Evolutionary conservation across 2,797 vertebrate genomes (phyloP), one percentile per base, ranked within the genome.

Genomic region (Cottoperca gobio): DNA sequence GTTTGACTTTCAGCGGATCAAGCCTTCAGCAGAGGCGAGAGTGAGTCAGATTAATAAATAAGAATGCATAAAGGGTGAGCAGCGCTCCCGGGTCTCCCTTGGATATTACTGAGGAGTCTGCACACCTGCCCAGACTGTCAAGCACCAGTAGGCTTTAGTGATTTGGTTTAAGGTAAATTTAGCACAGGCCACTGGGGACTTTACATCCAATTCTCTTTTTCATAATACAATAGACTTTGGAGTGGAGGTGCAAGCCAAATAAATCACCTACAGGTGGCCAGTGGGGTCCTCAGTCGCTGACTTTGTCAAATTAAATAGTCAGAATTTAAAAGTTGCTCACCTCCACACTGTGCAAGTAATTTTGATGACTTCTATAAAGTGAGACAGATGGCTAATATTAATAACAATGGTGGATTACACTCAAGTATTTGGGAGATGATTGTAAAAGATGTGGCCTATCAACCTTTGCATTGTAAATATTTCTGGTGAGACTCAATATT

Each of bases 141-240:
- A 93, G 93, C 93, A 92, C 92, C 90, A 91, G 87, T 89, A 92
- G 88, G 86, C 90, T 93, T 91, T 88, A 90, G 84, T 93, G 91
- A 93, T 95, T 93, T 92, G 91, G 91, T 94, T 93, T 88, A 91
- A 92, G 90, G 90, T 92, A 93, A 93, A 94, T 94, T 94, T 94
- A 92, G 90, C 90, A 87, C 90, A 89, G 75, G 76, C 84, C 87
- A 73, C 87, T 77, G 70, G 92, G 91, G 92, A 91, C 88, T 87
- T 86, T 87, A 88, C 92, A 92, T 94, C 90, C 88, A 92, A 93
- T 94, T 91, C 81, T 82, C 76, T n/a, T 11, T 85, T 91, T 81
- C 76, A 85, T 89, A 90, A 92, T 84, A 92, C 87, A 91, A 89
- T 92, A 84, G 76, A 88, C 73, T 78, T 83, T 79, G 45, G 73